Evolutionary conservation across 2,888 invertebrate genomes (phyloP).

Genomic region (Cistogaster globosa): DNA sequence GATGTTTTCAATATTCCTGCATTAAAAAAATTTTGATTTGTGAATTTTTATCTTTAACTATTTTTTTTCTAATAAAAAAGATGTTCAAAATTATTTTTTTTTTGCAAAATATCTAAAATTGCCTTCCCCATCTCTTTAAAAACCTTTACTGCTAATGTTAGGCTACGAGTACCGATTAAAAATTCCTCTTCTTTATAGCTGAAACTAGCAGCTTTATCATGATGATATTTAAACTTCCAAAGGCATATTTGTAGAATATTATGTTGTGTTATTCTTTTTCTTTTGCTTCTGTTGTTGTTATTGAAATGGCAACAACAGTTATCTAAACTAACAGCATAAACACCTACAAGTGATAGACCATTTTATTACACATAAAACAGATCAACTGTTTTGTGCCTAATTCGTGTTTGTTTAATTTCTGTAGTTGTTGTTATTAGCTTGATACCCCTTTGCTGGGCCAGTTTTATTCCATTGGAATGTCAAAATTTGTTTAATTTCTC

Average conservation of each 20-base stretch:
- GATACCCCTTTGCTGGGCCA: background rate
- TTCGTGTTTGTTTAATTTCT: constrained; percentile 56
- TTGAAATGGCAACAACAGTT: constrained; percentile 44
- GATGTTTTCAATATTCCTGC: no score
- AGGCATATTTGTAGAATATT: constrained; percentile 18
- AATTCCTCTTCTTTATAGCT: background rate
- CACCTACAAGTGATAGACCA: constrained; percentile 69
- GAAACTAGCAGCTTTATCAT: constrained; percentile 26
- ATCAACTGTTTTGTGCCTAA: constrained; percentile 67
- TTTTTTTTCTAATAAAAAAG: no score
- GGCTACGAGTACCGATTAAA: background rate
- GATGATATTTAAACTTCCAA: constrained; percentile 15
- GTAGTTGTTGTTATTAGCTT: constrained; percentile 29
- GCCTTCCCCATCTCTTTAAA: background rate
- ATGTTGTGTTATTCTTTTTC: background rate
- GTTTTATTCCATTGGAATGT: constrained; percentile 1
- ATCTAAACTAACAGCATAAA: constrained; percentile 59
- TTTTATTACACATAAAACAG: constrained; percentile 71
- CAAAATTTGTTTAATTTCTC: constrained; percentile 27
- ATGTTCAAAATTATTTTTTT: no score
- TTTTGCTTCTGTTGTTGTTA: background rate
- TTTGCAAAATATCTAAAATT: no score
- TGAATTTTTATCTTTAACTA: no score
- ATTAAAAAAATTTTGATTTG: no score
- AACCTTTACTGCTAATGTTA: background rate